These are phyloP conservation scores for Perithous albicinctus DNA, from an alignment of 2,888 invertebrate genomes.

Conservation along the genomic window DNA sequence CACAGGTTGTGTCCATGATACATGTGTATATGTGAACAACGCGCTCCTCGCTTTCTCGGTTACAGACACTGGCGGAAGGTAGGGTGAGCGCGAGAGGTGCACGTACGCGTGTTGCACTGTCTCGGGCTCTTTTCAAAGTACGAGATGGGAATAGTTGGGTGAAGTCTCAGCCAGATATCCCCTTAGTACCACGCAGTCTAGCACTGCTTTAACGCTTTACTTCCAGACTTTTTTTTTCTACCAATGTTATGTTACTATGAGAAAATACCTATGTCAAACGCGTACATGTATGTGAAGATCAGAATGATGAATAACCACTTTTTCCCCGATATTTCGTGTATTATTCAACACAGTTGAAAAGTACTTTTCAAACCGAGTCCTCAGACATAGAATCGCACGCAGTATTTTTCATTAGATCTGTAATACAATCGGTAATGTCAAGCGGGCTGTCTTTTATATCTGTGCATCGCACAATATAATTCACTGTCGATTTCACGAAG, in stretches of 20 bases:
- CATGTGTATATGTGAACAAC: constrained; percentile 12
- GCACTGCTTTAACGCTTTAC: constrained; percentile 24
- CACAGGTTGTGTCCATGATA: neutral
- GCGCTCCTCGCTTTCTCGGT: constrained; percentile 36
- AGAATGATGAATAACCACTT: neutral
- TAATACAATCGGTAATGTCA: neutral
- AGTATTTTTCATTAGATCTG: neutral
- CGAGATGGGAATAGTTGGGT: constrained; percentile 27
- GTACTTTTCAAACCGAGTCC: neutral
- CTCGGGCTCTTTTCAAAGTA: constrained; percentile 36
- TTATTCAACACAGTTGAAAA: neutral
- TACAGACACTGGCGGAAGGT: constrained; percentile 23
- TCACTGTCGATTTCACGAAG: neutral
- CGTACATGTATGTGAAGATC: neutral
- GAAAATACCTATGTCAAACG: neutral
- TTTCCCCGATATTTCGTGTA: neutral
- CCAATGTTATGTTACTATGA: constrained; percentile 1
- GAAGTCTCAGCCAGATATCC: constrained; percentile 28
- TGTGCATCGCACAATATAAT: neutral
- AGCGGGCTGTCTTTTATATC: too few relatives aligned
- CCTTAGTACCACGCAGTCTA: neutral
- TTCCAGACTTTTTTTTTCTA: neutral
- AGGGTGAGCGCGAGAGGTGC: constrained; percentile 30
- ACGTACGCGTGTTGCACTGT: constrained; percentile 40
- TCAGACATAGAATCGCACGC: too few relatives aligned